Percentiles rank a stretch among this genome's conserved stretches.
These are phyloP conservation scores for Cylloceria caligata DNA, from an alignment of 2,888 invertebrate species.

Conservation along the genomic window DNA sequence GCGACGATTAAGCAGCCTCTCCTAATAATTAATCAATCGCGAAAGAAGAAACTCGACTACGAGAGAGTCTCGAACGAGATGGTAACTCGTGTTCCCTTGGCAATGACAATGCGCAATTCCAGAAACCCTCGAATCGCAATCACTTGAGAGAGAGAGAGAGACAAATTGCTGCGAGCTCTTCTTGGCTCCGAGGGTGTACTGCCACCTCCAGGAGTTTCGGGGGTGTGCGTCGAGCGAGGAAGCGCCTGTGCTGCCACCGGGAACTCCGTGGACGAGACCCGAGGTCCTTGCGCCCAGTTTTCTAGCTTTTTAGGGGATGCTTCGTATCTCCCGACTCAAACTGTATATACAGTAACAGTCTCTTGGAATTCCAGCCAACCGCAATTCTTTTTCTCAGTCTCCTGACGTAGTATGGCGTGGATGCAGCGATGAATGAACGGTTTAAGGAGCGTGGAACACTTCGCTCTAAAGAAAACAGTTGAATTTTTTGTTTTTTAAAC, in stretches of 20 bases:
- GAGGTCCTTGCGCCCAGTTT: constrained; percentile 68
- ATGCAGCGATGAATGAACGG: not conserved
- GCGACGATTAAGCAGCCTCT: not conserved
- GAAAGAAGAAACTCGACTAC: not conserved
- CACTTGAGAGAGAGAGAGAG: constrained; percentile 1
- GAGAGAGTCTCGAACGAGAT: not conserved
- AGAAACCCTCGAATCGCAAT: not conserved
- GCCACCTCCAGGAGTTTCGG: constrained; percentile 57
- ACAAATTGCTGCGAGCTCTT: constrained; percentile 13
- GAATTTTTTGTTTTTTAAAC: not conserved
- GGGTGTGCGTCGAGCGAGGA: constrained; percentile 72
- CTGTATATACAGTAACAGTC: not conserved
- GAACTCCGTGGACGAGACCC: constrained; percentile 74
- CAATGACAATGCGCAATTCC: constrained; percentile 4
- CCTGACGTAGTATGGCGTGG: not conserved
- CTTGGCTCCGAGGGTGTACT: constrained; percentile 37
- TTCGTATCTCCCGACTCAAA: not conserved
- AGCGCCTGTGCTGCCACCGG: constrained; percentile 74
- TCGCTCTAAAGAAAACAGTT: not conserved
- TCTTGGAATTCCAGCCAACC: constrained; percentile 17
- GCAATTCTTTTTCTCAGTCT: constrained; percentile 16
- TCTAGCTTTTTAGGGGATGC: constrained; percentile 3
- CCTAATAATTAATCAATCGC: constrained; percentile 21
- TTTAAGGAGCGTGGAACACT: not conserved
- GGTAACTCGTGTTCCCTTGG: not conserved